These are phyloP conservation scores for Linnaemya tessellans DNA, from an alignment of 2,888 invertebrate species.

Conservation along the genomic window DNA sequence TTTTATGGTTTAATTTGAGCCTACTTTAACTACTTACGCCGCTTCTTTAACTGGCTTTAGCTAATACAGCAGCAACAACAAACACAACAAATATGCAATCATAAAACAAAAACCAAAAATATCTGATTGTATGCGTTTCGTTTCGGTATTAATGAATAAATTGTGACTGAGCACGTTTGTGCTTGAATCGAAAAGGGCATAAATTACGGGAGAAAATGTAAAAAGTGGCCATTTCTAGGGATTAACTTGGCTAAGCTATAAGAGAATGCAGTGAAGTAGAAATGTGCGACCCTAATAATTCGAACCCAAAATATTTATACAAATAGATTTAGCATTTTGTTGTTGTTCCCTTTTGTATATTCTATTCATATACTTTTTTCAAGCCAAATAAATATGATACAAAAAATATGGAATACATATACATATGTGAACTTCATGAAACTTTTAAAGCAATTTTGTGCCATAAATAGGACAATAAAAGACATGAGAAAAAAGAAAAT, in stretches of 20 bases:
- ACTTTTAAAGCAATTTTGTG: slow-evolving; percentile 53
- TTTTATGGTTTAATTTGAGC: slow-evolving; percentile 11
- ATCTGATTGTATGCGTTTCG: neutral
- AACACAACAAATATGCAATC: slow-evolving; percentile 14
- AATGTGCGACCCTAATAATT: slow-evolving; percentile 57
- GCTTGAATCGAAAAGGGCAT: neutral
- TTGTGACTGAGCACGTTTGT: neutral
- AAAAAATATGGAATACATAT: neutral
- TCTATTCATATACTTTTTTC: neutral
- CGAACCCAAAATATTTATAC: slow-evolving; percentile 29
- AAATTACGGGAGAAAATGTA: neutral
- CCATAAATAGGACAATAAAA: slow-evolving; percentile 38
- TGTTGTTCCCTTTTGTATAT: slow-evolving; percentile 4
- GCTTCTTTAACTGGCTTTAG: neutral
- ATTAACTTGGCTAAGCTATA: slow-evolving; percentile 19
- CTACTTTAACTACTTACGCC: neutral
- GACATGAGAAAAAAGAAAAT: neutral
- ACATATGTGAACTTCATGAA: slow-evolving; percentile 33
- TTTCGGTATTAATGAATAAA: neutral
- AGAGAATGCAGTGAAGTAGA: slow-evolving; percentile 44
- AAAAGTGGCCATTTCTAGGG: neutral
- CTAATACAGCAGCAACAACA: too few relatives aligned
- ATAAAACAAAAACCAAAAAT: slow-evolving; percentile 45
- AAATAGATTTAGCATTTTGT: slow-evolving; percentile 45
- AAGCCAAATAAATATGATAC: neutral